Percentiles rank a stretch among this genome's conserved stretches.
Conservation (phyloP, 1,140 invertebrate species). For the Diploscapter pachys region DNA sequence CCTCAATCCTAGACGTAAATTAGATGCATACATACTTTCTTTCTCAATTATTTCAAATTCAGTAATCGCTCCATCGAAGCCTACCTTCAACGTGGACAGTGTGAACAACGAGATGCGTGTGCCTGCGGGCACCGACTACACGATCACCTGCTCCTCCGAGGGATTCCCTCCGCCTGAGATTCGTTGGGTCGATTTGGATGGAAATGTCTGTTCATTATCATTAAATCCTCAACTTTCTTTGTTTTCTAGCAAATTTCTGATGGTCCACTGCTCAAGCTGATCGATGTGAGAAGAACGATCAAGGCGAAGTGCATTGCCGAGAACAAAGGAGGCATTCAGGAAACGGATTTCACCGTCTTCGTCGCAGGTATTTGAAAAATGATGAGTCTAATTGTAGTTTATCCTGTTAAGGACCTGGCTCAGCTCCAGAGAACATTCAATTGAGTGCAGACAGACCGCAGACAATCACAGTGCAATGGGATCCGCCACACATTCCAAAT, state of each 20-base stretch:
- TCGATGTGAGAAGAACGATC: conserved; percentile 47
- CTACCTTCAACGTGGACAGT: conserved; percentile 54
- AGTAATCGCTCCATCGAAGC: conserved; percentile 54
- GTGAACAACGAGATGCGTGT: conserved; percentile 51
- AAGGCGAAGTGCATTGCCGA: conserved; percentile 54
- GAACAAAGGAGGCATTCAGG: conserved; percentile 47
- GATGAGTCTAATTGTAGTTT: not conserved
- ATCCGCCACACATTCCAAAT: conserved; percentile 54
- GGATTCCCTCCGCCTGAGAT: conserved; percentile 51
- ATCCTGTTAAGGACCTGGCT: conserved; percentile 45
- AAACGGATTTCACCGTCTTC: conserved; percentile 50
- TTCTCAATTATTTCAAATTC: conserved; percentile 14
- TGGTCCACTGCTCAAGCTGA: conserved; percentile 41
- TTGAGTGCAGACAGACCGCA: conserved; percentile 48
- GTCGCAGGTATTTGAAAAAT: conserved; percentile 45
- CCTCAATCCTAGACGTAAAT: no score
- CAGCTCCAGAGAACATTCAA: conserved; percentile 56
- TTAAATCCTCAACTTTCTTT: not conserved
- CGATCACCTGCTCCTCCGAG: conserved; percentile 52
- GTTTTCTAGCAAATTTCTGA: conserved; percentile 48
- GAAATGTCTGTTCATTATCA: conserved; percentile 42
- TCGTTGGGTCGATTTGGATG: conserved; percentile 51
- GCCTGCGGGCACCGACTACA: conserved; percentile 56
- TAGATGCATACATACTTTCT: conserved; percentile 7
- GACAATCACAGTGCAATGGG: conserved; percentile 52